Base-by-base conservation (phyloP, 2,113 vertebrate species). In the Trichechus manatus region DNA sequence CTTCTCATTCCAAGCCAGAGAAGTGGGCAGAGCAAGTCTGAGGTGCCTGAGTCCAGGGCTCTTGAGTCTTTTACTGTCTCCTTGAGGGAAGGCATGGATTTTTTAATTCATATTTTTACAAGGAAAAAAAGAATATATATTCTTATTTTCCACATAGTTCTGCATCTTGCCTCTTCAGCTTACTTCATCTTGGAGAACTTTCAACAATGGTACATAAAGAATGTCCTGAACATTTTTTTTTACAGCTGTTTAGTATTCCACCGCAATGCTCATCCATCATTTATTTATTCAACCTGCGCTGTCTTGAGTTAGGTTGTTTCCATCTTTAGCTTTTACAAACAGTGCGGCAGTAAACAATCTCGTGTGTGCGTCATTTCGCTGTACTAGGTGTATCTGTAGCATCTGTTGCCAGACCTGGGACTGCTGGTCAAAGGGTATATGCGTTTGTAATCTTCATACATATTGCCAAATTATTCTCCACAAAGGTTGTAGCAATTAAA, bases 221-320 rank as follows among this genome's bases (percentile, higher is more conserved):
- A 80, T 77, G 63, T 47, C 39, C n/a, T 9, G 31, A 9, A 61
- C 59, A 4, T 66, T 77, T 23, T 66, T 91, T 92, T 95, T 83
- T 5, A 96, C 0, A 84, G 70, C 90, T 92, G 84, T 59, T 9
- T 85, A 82, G 68, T 96, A 95, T 92, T 96, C 87, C 86, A 56
- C 50, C 19, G 8, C 9, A 7, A 64, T 77, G 23, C 39, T 87
- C 39, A 93, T 27, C 29, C 74, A 92, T 90, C 66, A 61, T 84
- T 61, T 70, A 92, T 94, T 92, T 77, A 92, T 94, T 93, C 77
- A 94, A n/a, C 29, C 56, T 47, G 68, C 42, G 50, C 39, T 77
- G n/a, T 70, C 44, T 81, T 72, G 47, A 80, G n/a, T 75, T 66
- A 82, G 36, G 72, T 95, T n/a, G 92, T 89, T 95, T 96, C 61